Base-by-base conservation (phyloP, 2,113 vertebrate genomes). In the Cyanistes caeruleus region DNA sequence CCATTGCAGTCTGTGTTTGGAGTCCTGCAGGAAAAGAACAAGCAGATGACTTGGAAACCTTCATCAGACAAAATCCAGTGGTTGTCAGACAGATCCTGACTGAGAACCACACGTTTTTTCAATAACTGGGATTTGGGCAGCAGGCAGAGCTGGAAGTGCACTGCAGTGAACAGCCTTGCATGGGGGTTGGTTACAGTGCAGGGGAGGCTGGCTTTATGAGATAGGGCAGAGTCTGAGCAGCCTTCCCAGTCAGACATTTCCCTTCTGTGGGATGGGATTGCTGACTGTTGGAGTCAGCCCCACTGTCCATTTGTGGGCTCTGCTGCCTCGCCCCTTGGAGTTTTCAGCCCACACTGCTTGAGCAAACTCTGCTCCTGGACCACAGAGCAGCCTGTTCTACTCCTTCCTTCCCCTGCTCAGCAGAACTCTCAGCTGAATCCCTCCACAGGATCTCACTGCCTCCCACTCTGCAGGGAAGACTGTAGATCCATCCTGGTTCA, bases 11-110 rank as follows among this genome's bases (percentile, higher is more conserved):
- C 2, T 79, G 63, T 90, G 21, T 52, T 95, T 75, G 33, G 31
- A 81, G 55, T 67, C 67, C 46, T 75, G 41, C 49, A 79, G 91
- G 52, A 67, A 81, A 85, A 78, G 62, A 59, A 37, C 28, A 62
- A 77, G 74, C 62, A 84, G 72, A n/a, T 68, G 64, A 79, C 60
- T 86, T 83, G 75, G 77, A 88, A 94, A 49, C 46, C 44, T 90
- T 76, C 43, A 73, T 62, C 67, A 81, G 68, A 59, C 83, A 65
- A 49, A 87, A 76, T 80, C 51, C 68, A 74, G 87, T 62, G 53
- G 43, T 31, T 83, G 74, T 80, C 70, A 82, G 90, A 27, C 28
- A 37, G 62, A 62, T 89, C 72, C 84, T 16, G 19, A 51, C 70
- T 33, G 37, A 74, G 87, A 91, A 28, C 51, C 2, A 0, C 75